Base-by-base conservation (phyloP, 2,797 vertebrate species). In the Heterohyrax brucei region DNA sequence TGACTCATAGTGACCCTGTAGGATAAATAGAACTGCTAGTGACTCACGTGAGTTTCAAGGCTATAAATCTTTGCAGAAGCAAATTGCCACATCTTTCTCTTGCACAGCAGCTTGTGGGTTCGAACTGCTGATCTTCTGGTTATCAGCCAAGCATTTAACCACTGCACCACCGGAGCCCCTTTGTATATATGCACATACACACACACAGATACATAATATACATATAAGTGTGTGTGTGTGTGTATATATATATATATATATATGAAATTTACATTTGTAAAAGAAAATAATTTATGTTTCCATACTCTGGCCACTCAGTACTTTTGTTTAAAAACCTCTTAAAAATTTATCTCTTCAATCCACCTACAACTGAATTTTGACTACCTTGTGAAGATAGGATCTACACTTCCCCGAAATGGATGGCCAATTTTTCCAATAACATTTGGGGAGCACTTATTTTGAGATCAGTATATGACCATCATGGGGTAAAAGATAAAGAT, bases 351-450 rank as follows among this genome's bases (percentile, higher is more conserved):
- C 10, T 85, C 46, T 76, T 87, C 68, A 72, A 66, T 53, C 9
- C 3, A 64, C 24, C 44, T 70, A 76, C 10, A 89, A 80, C 66
- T 95, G 14, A 93, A 77, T 87, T 87, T 80, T 95, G 9, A 30
- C 26, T 68, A 1, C 68, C 10, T 1, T n/a, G 12, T 81, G 75
- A 94, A 85, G 72, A 53, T 50, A 72, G 30, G 59, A 79, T 50
- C 79, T 80, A 22, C 61, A 39, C 91, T 84, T 68, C 13, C 28
- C n/a, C 26, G 75, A 86, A 93, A 66, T 76, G 76, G 78, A 78
- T 53, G 3, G 22, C 46, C 6, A 6, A 9, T 76, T 78, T 28
- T 91, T 90, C 66, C 46, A 48, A 48, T 62, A 62, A 1, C 10
- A 26, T 89, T 87, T 59, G 39, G 76, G 46, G 53, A 64, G 12